These are phyloP conservation scores for Microplitis demolitor DNA, from an alignment of 1,140 invertebrate species.

Conservation along the genomic window DNA sequence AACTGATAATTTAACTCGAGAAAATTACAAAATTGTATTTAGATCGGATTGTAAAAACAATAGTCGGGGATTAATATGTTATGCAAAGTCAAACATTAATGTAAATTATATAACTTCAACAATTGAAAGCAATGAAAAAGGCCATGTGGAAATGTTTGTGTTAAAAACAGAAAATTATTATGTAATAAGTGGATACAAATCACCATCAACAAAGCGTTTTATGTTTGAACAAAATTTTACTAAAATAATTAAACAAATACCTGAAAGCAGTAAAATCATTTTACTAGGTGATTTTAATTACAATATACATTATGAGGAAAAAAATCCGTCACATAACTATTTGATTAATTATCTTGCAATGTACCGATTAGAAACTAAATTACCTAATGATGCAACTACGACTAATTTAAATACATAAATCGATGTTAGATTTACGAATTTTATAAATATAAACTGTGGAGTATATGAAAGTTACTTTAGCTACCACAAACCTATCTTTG, in stretches of 20 bases:
- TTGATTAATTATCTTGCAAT: not conserved
- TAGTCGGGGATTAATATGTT: not conserved
- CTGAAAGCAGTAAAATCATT: not conserved
- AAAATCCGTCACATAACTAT: not conserved
- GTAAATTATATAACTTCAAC: not conserved
- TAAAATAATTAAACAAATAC: not conserved
- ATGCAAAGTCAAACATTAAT: not conserved
- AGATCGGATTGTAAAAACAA: not conserved
- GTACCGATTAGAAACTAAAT: slow-evolving; percentile 1
- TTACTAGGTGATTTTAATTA: not conserved
- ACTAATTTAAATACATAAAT: slow-evolving; percentile 20
- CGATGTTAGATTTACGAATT: slow-evolving; percentile 15
- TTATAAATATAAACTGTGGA: not conserved
- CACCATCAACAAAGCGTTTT: not conserved
- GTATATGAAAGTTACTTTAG: slow-evolving; percentile 19
- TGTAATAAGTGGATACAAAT: not conserved
- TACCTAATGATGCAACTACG: not conserved
- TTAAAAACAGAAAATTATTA: not conserved
- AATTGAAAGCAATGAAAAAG: not conserved
- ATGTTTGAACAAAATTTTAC: not conserved
- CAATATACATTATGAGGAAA: not conserved
- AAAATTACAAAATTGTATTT: not conserved
- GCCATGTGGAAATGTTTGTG: not conserved
- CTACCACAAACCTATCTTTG: slow-evolving; percentile 17
- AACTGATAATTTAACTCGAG: not conserved